Percentiles rank a stretch among this genome's conserved stretches.
phyloP scores from a whole-genome alignment of 1,140 invertebrate species.

The Manduca sexta region DNA sequence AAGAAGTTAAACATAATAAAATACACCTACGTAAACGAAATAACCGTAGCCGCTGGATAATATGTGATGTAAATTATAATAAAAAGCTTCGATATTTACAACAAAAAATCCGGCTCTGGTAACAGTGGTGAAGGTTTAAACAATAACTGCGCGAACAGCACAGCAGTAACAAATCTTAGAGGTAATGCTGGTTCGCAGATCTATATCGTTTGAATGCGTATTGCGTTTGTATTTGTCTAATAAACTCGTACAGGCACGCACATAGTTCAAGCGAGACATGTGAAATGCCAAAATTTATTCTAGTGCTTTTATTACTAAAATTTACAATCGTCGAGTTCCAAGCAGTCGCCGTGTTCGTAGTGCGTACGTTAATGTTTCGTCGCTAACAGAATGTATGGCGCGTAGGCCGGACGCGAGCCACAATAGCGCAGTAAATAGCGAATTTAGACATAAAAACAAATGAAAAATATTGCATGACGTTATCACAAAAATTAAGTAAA shows the following conservation, averaged over 20 bases:
- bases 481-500: constrained; percentile 47
- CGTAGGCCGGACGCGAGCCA: not conserved
- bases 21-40: constrained; percentile 40
- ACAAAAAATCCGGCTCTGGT: constrained; percentile 30
- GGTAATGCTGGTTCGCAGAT: not conserved
- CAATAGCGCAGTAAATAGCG: constrained; percentile 42
- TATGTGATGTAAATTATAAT: constrained; percentile 40
- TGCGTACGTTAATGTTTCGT: constrained; percentile 15
- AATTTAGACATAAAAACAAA: constrained; percentile 31
- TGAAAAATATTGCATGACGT: constrained; percentile 54
- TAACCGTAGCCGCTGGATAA: constrained; percentile 11
- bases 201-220: no score
- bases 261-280: constrained; percentile 3
- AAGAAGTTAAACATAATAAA: constrained; percentile 30
- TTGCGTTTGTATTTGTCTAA: no score
- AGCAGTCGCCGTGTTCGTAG: constrained; percentile 37
- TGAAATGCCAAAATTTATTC: constrained; percentile 15
- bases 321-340: constrained; percentile 21
- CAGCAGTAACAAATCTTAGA: not conserved
- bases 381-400: constrained; percentile 26
- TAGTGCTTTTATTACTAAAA: constrained; percentile 32
- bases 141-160: constrained; percentile 4
- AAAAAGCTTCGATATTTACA: constrained; percentile 54
- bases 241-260: constrained; percentile 18
- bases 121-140: constrained; percentile 24